A percentile compares a stretch with the other conserved stretches of the same genome.
Evolutionary conservation across 1,140 invertebrate genomes (phyloP).

Genomic region (Lycorma delicatula): DNA sequence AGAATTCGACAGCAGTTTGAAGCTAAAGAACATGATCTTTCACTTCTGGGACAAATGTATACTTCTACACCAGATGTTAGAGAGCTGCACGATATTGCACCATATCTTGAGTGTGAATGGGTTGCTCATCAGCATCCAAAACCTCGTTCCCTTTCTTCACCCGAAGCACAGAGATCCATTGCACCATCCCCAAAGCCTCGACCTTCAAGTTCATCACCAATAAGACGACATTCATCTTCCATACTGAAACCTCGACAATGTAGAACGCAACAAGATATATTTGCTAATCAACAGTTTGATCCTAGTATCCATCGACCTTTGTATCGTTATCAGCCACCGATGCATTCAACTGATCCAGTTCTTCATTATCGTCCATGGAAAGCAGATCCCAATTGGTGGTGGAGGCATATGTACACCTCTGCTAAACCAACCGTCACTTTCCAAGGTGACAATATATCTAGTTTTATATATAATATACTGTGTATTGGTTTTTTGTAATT

Average conservation of each 20-base stretch:
- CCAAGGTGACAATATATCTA: conserved; percentile 53
- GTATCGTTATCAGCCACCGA: conserved; percentile 60
- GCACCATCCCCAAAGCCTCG: conserved; percentile 30
- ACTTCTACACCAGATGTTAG: conserved; percentile 69
- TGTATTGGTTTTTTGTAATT: no score
- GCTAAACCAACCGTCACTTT: conserved; percentile 56
- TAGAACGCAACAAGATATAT: conserved; percentile 48
- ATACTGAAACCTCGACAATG: conserved; percentile 48
- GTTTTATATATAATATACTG: no score
- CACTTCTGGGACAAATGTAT: conserved; percentile 67
- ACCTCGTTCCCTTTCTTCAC: conserved; percentile 50
- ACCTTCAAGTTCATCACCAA: conserved; percentile 39
- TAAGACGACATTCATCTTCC: conserved; percentile 40
- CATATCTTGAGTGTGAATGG: conserved; percentile 66
- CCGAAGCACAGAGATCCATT: conserved; percentile 36
- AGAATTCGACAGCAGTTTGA: conserved; percentile 61
- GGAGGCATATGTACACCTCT: conserved; percentile 16
- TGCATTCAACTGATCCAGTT: conserved; percentile 5
- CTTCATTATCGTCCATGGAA: conserved; percentile 29
- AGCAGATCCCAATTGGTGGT: conserved; percentile 22
- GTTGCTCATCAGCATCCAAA: conserved; percentile 66
- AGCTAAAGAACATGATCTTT: conserved; percentile 39
- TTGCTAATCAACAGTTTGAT: conserved; percentile 60
- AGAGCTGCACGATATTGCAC: conserved; percentile 64
- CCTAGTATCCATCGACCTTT: conserved; percentile 62